phyloP scores from a whole-genome alignment of 2,888 invertebrate genomes.

The Kryphioiulus occultus region DNA sequence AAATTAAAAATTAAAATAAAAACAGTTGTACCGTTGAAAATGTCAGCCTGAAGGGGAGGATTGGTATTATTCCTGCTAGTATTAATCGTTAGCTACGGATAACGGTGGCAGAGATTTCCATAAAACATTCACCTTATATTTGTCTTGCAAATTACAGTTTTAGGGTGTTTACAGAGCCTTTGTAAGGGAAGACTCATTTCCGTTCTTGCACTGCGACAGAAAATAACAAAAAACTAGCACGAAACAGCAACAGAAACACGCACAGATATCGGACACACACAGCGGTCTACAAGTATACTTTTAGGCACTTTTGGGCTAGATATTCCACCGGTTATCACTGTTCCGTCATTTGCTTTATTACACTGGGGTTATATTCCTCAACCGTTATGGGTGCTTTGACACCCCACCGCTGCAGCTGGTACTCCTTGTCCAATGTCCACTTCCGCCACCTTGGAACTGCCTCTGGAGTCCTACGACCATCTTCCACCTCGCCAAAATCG shows the following conservation, averaged over 20 bases:
- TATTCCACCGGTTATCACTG: conserved; percentile 31
- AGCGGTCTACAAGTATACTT: conserved; percentile 43
- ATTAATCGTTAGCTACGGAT: neutral
- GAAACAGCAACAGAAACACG: neutral
- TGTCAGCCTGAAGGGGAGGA: neutral
- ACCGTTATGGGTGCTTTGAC: neutral
- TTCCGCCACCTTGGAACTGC: conserved; percentile 17
- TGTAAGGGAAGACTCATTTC: conserved; percentile 43
- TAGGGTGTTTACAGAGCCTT: conserved; percentile 36
- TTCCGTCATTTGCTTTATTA: conserved; percentile 12
- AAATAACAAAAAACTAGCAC: neutral
- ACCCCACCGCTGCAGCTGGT: neutral
- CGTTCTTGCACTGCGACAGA: neutral
- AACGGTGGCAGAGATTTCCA: neutral
- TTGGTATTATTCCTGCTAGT: neutral
- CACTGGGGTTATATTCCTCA: conserved; percentile 29
- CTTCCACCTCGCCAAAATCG: neutral
- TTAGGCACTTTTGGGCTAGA: conserved; percentile 43
- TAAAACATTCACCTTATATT: conserved; percentile 1
- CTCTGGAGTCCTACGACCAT: neutral
- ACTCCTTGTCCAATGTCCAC: neutral
- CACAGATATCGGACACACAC: neutral
- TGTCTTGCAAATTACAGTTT: neutral
- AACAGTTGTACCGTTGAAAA: neutral
- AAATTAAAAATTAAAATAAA: neutral